Evolutionary conservation across 64 coral and sea anemone genomes (phyloP).

Genomic region (Pachyseris speciosa): DNA sequence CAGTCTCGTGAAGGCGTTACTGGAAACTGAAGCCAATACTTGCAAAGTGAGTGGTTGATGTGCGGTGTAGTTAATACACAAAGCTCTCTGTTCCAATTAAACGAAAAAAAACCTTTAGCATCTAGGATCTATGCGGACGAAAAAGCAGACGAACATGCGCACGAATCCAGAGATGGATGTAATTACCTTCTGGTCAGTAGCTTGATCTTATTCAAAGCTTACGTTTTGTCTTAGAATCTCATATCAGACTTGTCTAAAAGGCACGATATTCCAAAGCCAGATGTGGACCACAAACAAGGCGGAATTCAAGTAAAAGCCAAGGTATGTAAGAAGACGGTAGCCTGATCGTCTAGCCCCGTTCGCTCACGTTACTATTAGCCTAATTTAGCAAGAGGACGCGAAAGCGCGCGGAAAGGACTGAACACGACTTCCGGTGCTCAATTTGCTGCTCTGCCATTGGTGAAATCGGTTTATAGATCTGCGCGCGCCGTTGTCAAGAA

Average conservation of each 20-base stretch:
- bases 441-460: too few relatives aligned
- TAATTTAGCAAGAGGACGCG: too few relatives aligned
- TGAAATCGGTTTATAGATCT: too few relatives aligned
- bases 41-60: background rate
- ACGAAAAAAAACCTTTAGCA: background rate
- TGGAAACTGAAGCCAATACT: conserved; percentile 15
- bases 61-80: too few relatives aligned
- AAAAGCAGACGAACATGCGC: too few relatives aligned
- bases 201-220: background rate
- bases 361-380: too few relatives aligned
- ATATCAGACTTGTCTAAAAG: conserved; percentile 59
- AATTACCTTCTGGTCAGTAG: background rate
- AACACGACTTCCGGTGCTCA: too few relatives aligned
- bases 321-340: background rate
- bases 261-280: conserved; percentile 25
- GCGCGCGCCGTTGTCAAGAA: too few relatives aligned
- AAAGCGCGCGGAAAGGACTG: too few relatives aligned
- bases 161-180: too few relatives aligned
- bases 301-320: background rate
- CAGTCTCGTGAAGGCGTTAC: background rate
- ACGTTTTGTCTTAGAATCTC: background rate
- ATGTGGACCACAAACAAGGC: background rate
- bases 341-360: too few relatives aligned
- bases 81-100: background rate
- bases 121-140: too few relatives aligned